Base-by-base conservation (phyloP, 2,113 vertebrate species). In the Platichthys flesus region DNA sequence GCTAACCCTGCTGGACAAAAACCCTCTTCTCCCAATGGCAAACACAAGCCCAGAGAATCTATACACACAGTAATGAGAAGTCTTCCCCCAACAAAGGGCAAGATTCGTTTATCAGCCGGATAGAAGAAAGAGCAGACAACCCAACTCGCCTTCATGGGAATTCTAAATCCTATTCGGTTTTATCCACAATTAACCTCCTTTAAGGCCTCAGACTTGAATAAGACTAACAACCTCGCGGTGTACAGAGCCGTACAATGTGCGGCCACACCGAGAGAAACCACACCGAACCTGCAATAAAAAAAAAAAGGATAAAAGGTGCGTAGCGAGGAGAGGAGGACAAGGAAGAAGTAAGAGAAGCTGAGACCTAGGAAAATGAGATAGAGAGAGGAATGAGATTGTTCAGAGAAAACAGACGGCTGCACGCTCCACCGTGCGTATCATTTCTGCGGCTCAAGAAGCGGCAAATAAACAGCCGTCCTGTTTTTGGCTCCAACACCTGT, bases 391-490 rank as follows among this genome's bases (percentile, higher is more conserved):
- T 66, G 67, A 70, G 70, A 60, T 67, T 23, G 35, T 81, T 85
- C 45, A 26, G 77, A 37, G 71, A 64, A 13, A 90, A 84, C 86
- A 86, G 88, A 86, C 79, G 56, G 77, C 72, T 31, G 72, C 71
- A 40, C n/a, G 74, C 84, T 89, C 63, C 31, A 13, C 71, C 68
- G 85, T 82, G 88, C 83, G 9, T 74, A 75, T 83, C 81, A 79
- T 85, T 84, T 81, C 72, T 81, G 70, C 83, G 3, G 84, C 86
- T 90, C 82, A 71, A 82, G 85, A 86, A 89, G 90, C 84, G 67
- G 79, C 81, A 91, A 92, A 91, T 92, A 88, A 91, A 88, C 87
- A 90, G 88, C 74, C 72, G 74, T 87, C 82, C 69, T 84, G 82
- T 87, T 87, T 91, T 71, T 82, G 84, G 79, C 81, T 88, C 58